Conservation (phyloP, 1,140 invertebrate species). For the Diabrotica undecimpunctata region DNA sequence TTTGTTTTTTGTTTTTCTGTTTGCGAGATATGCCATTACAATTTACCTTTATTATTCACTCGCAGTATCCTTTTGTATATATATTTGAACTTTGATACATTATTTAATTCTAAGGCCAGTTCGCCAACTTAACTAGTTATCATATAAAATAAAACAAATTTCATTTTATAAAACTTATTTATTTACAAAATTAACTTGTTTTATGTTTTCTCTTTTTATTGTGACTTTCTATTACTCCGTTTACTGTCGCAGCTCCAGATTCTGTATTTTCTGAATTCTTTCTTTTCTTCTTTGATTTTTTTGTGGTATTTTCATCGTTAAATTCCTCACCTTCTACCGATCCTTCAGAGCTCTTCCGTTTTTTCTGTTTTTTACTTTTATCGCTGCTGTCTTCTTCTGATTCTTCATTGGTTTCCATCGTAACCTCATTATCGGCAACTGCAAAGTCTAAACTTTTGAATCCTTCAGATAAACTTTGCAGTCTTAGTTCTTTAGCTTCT, state of each 20-base stretch:
- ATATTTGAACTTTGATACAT: too few species aligned
- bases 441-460: slow-evolving; percentile 25
- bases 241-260: too few species aligned
- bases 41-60: too few species aligned
- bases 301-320: background rate
- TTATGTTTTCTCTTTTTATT: background rate
- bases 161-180: background rate
- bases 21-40: too few species aligned
- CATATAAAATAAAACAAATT: too few species aligned
- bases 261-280: too few species aligned
- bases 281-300: too few species aligned
- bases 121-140: too few species aligned
- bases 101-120: too few species aligned
- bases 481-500: slow-evolving; percentile 47
- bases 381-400: background rate
- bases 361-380: background rate
- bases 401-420: background rate
- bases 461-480: slow-evolving; percentile 46
- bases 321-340: background rate
- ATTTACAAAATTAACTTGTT: background rate
- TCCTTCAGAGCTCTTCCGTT: background rate
- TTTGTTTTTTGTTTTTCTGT: too few species aligned
- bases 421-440: background rate
- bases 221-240: too few species aligned
- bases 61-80: too few species aligned